Conservation (phyloP, 2,113 vertebrate genomes). For the Nothoprocta perdicaria region DNA sequence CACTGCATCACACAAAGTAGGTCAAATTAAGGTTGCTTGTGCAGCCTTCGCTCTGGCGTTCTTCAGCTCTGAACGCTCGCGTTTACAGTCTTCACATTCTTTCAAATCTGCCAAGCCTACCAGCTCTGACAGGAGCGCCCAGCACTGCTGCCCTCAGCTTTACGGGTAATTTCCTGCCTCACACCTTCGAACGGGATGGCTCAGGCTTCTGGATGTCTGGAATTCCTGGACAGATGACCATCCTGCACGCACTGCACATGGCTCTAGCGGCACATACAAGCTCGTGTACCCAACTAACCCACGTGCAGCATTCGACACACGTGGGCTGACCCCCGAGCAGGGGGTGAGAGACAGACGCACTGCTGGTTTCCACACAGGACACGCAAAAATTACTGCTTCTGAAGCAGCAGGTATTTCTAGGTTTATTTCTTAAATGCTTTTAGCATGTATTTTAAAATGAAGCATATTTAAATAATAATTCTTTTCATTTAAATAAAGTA, state of each 20-base stretch:
- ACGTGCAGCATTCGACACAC: not conserved
- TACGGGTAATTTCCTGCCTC: not conserved
- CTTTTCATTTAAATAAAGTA: not conserved
- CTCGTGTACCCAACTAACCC: not conserved
- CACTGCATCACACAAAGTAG: not conserved
- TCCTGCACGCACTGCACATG: not conserved
- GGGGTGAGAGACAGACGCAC: not conserved
- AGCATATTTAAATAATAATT: not conserved
- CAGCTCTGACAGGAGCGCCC: not conserved
- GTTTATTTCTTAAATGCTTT: not conserved
- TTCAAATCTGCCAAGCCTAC: not conserved
- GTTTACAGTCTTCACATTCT: not conserved
- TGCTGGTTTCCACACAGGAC: not conserved
- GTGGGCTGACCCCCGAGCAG: not conserved
- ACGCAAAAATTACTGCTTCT: not conserved
- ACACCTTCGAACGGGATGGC: not conserved
- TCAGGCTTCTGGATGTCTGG: not conserved
- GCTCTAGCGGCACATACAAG: not conserved
- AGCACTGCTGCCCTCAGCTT: not conserved
- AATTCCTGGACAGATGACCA: not conserved
- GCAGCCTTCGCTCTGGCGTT: not conserved
- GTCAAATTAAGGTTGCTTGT: not conserved
- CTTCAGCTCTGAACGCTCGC: fast-evolving
- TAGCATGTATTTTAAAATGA: not conserved
- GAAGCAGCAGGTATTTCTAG: not conserved